A percentile compares a stretch with the other conserved stretches of the same genome.
Conservation (phyloP, 2,797 vertebrate genomes). For the Mus caroli region DNA sequence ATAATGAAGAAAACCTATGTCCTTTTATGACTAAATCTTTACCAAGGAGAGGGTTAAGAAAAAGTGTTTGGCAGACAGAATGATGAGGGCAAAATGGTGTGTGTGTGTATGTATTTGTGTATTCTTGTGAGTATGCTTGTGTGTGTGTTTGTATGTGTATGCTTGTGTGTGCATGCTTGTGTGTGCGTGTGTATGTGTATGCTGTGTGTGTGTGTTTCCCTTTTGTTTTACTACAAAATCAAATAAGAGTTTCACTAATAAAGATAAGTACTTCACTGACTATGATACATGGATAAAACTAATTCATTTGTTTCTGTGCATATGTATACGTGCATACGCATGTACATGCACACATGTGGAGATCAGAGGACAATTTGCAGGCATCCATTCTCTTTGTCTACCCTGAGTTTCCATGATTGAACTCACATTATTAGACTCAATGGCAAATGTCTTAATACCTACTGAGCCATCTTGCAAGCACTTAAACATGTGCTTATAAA, state of each 20-base stretch:
- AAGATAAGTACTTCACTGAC: neutral
- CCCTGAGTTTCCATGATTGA: neutral
- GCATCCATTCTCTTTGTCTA: neutral
- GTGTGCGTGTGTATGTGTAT: neutral
- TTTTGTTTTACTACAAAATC: neutral
- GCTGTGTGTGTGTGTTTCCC: neutral
- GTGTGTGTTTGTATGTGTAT: too few relatives aligned
- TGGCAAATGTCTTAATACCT: neutral
- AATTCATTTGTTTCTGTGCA: neutral
- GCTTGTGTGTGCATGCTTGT: neutral
- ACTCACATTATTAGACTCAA: neutral
- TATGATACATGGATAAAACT: neutral
- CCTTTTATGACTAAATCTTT: neutral
- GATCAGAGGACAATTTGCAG: neutral
- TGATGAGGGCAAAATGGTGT: neutral
- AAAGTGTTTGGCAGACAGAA: neutral
- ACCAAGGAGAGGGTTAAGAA: neutral
- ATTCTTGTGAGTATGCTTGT: neutral
- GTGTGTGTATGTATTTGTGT: neutral
- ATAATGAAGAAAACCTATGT: neutral
- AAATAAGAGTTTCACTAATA: neutral
- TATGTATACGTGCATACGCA: neutral
- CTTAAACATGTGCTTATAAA: neutral
- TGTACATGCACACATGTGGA: neutral
- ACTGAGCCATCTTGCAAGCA: neutral